These are phyloP conservation scores for Dasysyrphus tricinctus DNA, from an alignment of 2,888 invertebrate genomes.

Conservation along the genomic window DNA sequence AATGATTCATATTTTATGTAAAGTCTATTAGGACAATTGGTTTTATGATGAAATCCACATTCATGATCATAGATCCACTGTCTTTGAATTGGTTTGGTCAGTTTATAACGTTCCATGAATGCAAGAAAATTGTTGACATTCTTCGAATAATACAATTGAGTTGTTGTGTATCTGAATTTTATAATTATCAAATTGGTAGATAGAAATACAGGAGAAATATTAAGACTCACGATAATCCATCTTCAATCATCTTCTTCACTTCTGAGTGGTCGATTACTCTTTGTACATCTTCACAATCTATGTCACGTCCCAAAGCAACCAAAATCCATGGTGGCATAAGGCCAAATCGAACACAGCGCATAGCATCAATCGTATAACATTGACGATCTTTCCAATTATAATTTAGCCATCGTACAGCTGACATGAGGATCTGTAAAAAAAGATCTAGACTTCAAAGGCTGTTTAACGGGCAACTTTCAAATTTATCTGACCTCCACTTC, in stretches of 20 bases:
- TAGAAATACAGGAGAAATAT: not conserved
- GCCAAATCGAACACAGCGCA: conserved; percentile 90
- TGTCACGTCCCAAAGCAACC: conserved; percentile 90
- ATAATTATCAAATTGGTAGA: not conserved
- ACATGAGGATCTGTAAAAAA: conserved; percentile 88
- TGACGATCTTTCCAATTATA: conserved; percentile 88
- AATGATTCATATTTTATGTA: conserved; percentile 80
- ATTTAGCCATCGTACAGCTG: conserved; percentile 91
- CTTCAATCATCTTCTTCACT: conserved; percentile 91
- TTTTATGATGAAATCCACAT: conserved; percentile 79
- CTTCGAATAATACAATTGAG: conserved; percentile 90
- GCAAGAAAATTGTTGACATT: conserved; percentile 89
- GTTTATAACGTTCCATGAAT: conserved; percentile 88
- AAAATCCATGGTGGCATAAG: conserved; percentile 92
- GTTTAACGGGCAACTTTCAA: not conserved
- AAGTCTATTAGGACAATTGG: conserved; percentile 79
- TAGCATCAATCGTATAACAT: conserved; percentile 85
- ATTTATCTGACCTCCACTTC: conserved; percentile 82
- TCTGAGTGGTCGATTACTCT: conserved; percentile 87
- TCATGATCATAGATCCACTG: conserved; percentile 88
- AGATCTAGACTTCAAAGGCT: fast-evolving
- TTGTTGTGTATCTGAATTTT: conserved; percentile 87
- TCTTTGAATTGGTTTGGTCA: conserved; percentile 88
- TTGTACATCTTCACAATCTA: conserved; percentile 89
- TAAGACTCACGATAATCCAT: conserved; percentile 89